Evolutionary conservation across 1,140 invertebrate species (phyloP).

Genomic region (Parasteatoda tepidariorum): DNA sequence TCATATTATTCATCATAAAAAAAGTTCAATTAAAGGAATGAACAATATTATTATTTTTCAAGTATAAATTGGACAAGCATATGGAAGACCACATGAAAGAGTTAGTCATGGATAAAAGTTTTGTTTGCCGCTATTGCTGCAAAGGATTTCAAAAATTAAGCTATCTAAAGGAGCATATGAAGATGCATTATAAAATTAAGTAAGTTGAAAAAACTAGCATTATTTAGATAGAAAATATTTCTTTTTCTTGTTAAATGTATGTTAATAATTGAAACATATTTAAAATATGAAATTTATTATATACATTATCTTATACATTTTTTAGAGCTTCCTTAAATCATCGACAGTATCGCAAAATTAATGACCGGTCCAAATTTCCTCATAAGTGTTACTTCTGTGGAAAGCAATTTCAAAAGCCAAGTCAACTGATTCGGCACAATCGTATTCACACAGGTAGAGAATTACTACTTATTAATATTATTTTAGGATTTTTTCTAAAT

Average conservation of each 20-base stretch:
- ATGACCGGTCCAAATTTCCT: slow-evolving; percentile 68
- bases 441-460: slow-evolving; percentile 70
- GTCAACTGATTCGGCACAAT: slow-evolving; percentile 69
- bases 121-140: slow-evolving; percentile 69
- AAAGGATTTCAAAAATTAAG: slow-evolving; percentile 68
- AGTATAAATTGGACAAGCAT: slow-evolving; percentile 73
- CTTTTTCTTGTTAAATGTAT: neutral
- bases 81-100: slow-evolving; percentile 70
- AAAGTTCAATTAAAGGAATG: neutral
- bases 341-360: slow-evolving; percentile 68
- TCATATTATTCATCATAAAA: neutral
- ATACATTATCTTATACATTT: neutral
- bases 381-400: slow-evolving; percentile 69
- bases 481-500: too few relatives aligned
- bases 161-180: slow-evolving; percentile 71
- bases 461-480: too few relatives aligned
- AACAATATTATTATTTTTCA: slow-evolving; percentile 60
- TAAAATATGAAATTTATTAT: neutral
- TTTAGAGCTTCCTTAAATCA: slow-evolving; percentile 62
- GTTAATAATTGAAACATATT: neutral
- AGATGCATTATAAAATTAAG: slow-evolving; percentile 73
- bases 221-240: neutral
- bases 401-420: slow-evolving; percentile 71
- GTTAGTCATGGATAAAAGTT: slow-evolving; percentile 65
- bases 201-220: slow-evolving; percentile 62